A percentile compares a stretch with the other conserved stretches of the same genome.
Conservation (phyloP, 2,113 vertebrate genomes). For the Rhadina sibilatrix region DNA sequence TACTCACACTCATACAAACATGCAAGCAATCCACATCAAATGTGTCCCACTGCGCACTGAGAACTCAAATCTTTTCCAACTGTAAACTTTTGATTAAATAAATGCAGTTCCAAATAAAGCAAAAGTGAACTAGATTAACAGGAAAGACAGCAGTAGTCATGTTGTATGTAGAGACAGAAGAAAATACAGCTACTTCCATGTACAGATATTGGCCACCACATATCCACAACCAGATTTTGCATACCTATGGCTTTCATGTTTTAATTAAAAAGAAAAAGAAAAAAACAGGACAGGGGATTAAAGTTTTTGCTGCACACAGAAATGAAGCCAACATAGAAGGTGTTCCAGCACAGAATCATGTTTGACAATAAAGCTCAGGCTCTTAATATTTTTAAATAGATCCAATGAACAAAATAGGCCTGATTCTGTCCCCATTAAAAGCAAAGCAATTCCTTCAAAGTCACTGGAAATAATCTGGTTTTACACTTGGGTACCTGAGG, state of each 20-base stretch:
- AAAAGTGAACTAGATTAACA: background rate
- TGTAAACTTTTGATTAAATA: background rate
- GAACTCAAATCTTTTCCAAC: background rate
- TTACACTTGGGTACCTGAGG: conserved; percentile 32
- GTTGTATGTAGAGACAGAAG: background rate
- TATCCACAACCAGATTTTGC: conserved; percentile 9
- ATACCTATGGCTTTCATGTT: background rate
- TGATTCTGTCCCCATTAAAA: background rate
- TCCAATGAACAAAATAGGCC: background rate
- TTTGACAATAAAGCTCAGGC: background rate
- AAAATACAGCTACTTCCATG: background rate
- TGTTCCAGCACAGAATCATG: background rate
- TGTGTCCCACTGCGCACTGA: background rate
- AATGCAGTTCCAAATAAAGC: background rate
- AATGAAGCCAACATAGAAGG: conserved; percentile 31
- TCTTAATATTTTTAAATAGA: background rate
- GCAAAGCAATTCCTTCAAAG: conserved; percentile 1
- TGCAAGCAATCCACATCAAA: conserved; percentile 8
- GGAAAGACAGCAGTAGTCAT: background rate
- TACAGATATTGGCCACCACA: background rate
- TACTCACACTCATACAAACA: background rate
- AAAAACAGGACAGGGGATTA: background rate
- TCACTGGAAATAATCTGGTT: conserved; percentile 24
- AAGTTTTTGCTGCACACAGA: conserved; percentile 7
- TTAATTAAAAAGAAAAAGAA: conserved; percentile 30